Evolutionary conservation across 2,888 invertebrate genomes (phyloP).

Genomic region (Eilema depressum): DNA sequence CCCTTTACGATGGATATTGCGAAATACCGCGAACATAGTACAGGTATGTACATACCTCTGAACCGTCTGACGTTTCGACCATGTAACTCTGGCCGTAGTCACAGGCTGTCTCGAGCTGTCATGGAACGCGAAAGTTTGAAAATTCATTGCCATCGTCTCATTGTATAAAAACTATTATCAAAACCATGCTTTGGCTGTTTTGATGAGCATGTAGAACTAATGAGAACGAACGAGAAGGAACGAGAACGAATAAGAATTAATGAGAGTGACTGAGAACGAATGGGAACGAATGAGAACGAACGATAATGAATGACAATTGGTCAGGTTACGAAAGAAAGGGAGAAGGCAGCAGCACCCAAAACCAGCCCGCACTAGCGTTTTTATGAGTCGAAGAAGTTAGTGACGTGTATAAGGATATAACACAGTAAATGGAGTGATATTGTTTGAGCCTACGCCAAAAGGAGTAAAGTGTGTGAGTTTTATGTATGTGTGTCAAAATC

Average conservation of each 20-base stretch:
- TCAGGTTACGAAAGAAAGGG: neutral
- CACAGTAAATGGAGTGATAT: neutral
- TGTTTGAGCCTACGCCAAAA: neutral
- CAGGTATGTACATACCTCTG: neutral
- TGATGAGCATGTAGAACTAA: neutral
- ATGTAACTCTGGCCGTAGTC: neutral
- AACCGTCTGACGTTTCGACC: neutral
- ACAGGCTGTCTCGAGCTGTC: conserved; percentile 1
- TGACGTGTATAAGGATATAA: neutral
- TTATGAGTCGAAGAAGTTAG: neutral
- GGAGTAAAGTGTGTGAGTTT: neutral
- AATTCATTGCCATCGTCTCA: neutral
- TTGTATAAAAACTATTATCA: neutral
- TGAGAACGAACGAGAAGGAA: neutral
- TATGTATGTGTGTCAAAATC: no score
- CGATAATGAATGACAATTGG: neutral
- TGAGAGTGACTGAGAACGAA: neutral
- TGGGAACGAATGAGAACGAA: neutral
- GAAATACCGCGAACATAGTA: neutral
- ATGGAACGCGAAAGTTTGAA: conserved; percentile 3
- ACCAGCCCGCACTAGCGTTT: neutral
- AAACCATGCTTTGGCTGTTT: neutral
- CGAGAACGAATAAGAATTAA: no score
- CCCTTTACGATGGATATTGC: neutral
- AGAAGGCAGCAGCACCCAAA: neutral